Evolutionary conservation across 2,888 invertebrate genomes (phyloP), one percentile per base, ranked within the genome.

Genomic region (Lochmaea capreae): DNA sequence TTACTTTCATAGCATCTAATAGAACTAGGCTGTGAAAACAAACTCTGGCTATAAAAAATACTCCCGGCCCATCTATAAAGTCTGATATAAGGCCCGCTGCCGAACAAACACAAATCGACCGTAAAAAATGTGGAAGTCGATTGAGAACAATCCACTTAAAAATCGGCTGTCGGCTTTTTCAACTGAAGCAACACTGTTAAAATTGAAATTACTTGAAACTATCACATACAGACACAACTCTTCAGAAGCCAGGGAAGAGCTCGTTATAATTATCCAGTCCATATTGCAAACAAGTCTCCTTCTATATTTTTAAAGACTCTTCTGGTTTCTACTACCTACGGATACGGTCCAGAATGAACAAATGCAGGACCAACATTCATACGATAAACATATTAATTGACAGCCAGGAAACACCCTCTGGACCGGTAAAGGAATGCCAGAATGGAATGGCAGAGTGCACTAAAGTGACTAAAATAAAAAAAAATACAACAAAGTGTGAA

Each of bases 51-150:
- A 70, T 70, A 70, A 70, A 70, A 70, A 70, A 70, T 70, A 70
- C 63, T 69, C 52, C 63, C 42, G 42, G 14, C 57, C 63, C 70
- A 70, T 70, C 70, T 52, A 71, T 71, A 67, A 72, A 73, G 62
- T 67, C 57, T 74, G 70, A 71, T 74, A 71, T 69, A 70, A 43
- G 70, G 61, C 68, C 61, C 68, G 68, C 68, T 68, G 63, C 70
- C 70, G 57, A 72, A 74, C 71, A 71, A 74, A 74, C 71, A 71
- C 68, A 72, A 74, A 74, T 74, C 71, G 74, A 68, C 71, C 71
- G 74, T 74, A 74, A 57, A 42, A 74, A 74, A 72, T 71, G 71
- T 66, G 52, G 58, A 72, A 71, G 71, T 62, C 68, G 74, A 74
- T 71, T 68, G 74, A 54, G 71, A 74, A 72, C 74, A 71, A 68